Evolutionary conservation across 2,797 vertebrate genomes (phyloP), one percentile per base, ranked within the genome.

Genomic region (Pipistrellus pygmaeus): DNA sequence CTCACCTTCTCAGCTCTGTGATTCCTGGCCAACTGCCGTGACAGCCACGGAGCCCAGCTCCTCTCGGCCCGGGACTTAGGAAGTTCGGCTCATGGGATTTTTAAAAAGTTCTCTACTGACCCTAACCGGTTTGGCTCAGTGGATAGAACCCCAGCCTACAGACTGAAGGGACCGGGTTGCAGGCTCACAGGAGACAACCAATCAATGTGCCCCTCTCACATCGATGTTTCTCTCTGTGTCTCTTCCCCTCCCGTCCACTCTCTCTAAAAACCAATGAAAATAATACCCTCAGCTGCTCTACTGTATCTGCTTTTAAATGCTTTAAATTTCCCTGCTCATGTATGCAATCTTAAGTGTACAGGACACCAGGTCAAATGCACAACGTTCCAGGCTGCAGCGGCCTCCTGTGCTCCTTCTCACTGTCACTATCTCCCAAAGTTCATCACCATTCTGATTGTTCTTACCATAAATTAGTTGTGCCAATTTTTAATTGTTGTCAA

Each of bases 351-450:
- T 41, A 38, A 14, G 25, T 7, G 60, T 11, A 5, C 7, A 23
- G 30, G 4, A 17, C 20, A 4, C 10, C 14, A 6, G 6, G 10
- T 11, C 35, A 38, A 23, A 27, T 7, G 4, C 0, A 62, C 46
- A 64, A 32, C 8, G 6, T 57, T 41, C 55, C 32, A 41, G 44
- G 6, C 3, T 21, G 15, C 60, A 20, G 35, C n/a, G 35, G 51
- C 5, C 9, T 18, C 30, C 12, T 71, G 14, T 0, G 23, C 13
- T 62, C 32, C 30, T 55, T 27, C 14, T 71, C 3, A 27, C 7
- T 44, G 21, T 23, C 55, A 15, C 57, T 17, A 0, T 23, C 30
- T 46, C 75, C 68, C n/a, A 12, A 32, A 72, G 60, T 41, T 30
- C 23, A 53, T 13, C 17, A 0, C 17, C 4, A 5, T 25, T 32